Conservation (phyloP, 1,140 invertebrate genomes). For the Lepidurus arcticus region DNA sequence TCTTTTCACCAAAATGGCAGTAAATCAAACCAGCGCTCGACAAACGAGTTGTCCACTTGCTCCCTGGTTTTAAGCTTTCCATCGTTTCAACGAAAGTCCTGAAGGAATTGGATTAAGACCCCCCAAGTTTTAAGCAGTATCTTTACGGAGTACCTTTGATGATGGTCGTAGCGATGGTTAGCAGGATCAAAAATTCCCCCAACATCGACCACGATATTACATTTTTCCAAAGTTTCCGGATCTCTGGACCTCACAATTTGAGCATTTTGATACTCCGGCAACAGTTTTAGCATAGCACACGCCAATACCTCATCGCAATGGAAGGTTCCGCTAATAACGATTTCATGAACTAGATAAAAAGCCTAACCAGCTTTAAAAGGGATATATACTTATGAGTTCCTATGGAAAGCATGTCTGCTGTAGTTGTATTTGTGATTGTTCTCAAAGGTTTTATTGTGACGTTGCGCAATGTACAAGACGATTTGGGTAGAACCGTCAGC, state of each 20-base stretch:
- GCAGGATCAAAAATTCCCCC: slow-evolving; percentile 78
- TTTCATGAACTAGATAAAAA: too few species aligned
- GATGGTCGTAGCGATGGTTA: slow-evolving; percentile 84
- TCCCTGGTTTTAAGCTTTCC: slow-evolving; percentile 51
- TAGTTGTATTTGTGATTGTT: not conserved
- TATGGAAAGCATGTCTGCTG: not conserved
- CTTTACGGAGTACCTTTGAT: slow-evolving; percentile 63
- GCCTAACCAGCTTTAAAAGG: not conserved
- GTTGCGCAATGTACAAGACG: not conserved
- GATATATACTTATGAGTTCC: not conserved
- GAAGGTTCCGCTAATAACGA: slow-evolving; percentile 56
- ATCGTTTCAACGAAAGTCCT: slow-evolving; percentile 63
- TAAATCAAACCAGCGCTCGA: slow-evolving; percentile 95
- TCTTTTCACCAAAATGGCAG: slow-evolving; percentile 76
- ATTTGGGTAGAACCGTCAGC: not conserved
- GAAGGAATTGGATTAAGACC: slow-evolving; percentile 36
- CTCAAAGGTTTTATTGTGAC: not conserved
- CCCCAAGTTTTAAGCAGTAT: not conserved
- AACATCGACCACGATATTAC: slow-evolving; percentile 95
- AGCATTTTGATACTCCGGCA: slow-evolving; percentile 75
- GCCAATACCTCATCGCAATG: slow-evolving; percentile 96
- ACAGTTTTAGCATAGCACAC: slow-evolving; percentile 77
- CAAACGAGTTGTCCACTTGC: slow-evolving; percentile 61
- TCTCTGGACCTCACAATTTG: slow-evolving; percentile 53
- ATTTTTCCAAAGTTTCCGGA: slow-evolving; percentile 61